phyloP scores from a whole-genome alignment of 2,888 invertebrate genomes.

The Leptopilina drosophilae region DNA sequence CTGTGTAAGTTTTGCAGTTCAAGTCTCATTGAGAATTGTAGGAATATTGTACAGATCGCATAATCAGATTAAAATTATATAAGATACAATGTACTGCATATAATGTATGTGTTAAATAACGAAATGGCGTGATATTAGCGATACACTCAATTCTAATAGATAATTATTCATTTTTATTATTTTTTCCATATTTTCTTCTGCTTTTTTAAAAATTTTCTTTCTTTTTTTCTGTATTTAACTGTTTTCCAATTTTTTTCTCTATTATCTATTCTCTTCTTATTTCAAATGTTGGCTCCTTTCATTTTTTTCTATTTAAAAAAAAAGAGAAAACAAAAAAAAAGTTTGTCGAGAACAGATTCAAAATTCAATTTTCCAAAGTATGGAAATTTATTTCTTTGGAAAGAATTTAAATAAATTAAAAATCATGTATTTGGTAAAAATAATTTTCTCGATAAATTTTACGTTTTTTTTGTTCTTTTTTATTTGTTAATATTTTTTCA shows the following conservation, averaged over 20 bases:
- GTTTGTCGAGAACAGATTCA: too few species aligned
- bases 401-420: too few species aligned
- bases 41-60: constrained; percentile 36
- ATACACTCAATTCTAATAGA: constrained; percentile 19
- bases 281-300: too few species aligned
- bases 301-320: too few species aligned
- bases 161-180: background rate
- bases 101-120: constrained; percentile 40
- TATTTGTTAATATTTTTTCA: background rate
- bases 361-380: too few species aligned
- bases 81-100: constrained; percentile 54
- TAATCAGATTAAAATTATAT: constrained; percentile 42
- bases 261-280: too few species aligned
- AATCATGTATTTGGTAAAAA: too few species aligned
- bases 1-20: background rate
- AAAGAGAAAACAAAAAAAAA: too few species aligned
- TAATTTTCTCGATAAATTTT: too few species aligned
- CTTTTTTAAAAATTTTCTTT: background rate
- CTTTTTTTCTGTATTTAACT: background rate
- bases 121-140: constrained; percentile 40
- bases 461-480: background rate
- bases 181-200: background rate
- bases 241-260: too few species aligned
- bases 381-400: too few species aligned
- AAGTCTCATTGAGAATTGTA: constrained; percentile 28